A percentile compares a stretch with the other conserved stretches of the same genome.
phyloP scores from a whole-genome alignment of 2,797 vertebrate species.

The Arremon aurantiirostris region DNA sequence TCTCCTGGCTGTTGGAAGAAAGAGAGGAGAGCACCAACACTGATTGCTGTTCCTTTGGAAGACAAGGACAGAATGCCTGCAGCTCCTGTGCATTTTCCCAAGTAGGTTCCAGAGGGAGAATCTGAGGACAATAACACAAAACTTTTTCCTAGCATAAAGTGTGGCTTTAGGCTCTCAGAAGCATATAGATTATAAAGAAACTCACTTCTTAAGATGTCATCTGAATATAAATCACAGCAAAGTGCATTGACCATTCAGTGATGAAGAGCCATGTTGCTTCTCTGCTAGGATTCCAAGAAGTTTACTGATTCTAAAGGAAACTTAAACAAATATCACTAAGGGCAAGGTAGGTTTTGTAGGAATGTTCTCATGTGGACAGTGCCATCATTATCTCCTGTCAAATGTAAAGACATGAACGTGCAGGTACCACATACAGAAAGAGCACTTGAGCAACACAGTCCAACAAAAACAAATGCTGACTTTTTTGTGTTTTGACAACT shows the following conservation, averaged over 20 bases:
- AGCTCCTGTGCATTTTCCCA: neutral
- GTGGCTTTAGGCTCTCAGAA: neutral
- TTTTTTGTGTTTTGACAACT: neutral
- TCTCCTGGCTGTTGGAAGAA: neutral
- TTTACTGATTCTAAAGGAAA: neutral
- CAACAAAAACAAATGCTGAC: neutral
- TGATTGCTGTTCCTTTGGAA: neutral
- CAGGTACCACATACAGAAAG: neutral
- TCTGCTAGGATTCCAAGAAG: neutral
- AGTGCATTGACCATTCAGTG: neutral
- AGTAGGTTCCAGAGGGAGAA: neutral
- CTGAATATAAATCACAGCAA: neutral
- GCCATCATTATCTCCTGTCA: neutral
- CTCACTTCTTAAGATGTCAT: neutral
- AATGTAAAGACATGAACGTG: neutral
- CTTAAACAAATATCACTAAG: neutral
- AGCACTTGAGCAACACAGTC: neutral
- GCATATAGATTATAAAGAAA: neutral
- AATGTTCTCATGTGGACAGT: neutral
- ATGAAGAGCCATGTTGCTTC: neutral
- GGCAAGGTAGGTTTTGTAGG: neutral
- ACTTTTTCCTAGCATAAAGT: neutral
- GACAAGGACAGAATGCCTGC: neutral
- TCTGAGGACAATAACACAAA: neutral
- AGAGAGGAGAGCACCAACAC: neutral